Conservation (phyloP, 2,113 vertebrate species). For the Megaceryle torquata region DNA sequence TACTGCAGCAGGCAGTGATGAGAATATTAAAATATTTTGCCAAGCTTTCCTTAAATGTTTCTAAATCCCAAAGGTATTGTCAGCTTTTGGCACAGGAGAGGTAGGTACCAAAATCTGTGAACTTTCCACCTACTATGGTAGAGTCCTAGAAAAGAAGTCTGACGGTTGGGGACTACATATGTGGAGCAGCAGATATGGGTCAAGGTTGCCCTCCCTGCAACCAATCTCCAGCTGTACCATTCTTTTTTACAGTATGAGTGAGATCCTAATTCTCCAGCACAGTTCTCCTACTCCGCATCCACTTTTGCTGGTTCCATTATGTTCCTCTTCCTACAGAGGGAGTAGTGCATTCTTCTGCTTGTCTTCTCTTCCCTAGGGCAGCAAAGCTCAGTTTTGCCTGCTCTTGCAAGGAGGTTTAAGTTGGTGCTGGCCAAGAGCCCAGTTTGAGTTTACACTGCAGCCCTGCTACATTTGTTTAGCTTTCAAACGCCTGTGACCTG, state of each 20-base stretch:
- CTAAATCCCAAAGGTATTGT: background rate
- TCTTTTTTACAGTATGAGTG: background rate
- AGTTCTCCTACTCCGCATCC: background rate
- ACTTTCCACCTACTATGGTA: background rate
- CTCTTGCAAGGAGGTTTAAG: background rate
- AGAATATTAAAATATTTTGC: background rate
- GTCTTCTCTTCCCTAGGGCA: background rate
- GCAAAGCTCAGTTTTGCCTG: background rate
- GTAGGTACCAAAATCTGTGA: background rate
- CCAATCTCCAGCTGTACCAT: background rate
- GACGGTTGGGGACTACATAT: rapidly evolving
- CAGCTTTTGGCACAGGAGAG: background rate
- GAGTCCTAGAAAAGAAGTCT: background rate
- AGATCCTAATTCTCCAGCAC: background rate
- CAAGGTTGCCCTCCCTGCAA: background rate
- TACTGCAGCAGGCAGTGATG: background rate
- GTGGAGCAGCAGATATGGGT: background rate
- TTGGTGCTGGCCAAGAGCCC: background rate
- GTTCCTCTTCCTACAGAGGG: background rate
- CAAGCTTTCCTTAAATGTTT: background rate
- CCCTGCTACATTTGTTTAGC: background rate
- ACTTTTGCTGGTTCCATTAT: background rate
- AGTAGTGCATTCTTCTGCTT: background rate
- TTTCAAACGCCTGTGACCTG: background rate
- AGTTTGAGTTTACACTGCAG: background rate